phyloP scores from a whole-genome alignment of 2,888 invertebrate species.

The Eupithecia centaureata region DNA sequence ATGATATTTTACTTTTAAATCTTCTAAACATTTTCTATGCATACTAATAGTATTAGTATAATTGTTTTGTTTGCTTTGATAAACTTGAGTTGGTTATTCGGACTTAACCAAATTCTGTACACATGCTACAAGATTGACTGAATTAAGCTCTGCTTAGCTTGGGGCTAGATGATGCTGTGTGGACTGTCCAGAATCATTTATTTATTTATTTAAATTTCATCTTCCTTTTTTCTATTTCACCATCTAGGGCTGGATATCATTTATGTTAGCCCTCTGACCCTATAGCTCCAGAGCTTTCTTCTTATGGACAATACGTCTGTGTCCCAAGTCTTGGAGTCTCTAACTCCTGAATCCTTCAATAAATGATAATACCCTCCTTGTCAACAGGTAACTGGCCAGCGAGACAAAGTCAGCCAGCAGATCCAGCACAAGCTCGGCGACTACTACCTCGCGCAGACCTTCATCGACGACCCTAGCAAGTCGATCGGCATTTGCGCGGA shows the following conservation, averaged over 20 bases:
- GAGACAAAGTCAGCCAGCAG: constrained; percentile 87
- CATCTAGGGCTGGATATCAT: too few relatives aligned
- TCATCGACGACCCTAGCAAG: constrained; percentile 86
- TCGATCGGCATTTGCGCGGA: constrained; percentile 89
- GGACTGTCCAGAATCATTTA: too few relatives aligned
- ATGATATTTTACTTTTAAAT: constrained; percentile 25
- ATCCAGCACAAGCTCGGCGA: constrained; percentile 89
- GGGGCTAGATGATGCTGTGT: too few relatives aligned
- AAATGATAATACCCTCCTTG: neutral
- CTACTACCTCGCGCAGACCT: constrained; percentile 87
- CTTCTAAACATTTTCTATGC: neutral
- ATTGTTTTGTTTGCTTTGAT: neutral
- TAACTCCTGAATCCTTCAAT: too few relatives aligned
- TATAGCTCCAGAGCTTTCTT: too few relatives aligned
- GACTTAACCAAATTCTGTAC: too few relatives aligned
- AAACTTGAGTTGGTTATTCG: neutral
- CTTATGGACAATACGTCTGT: too few relatives aligned
- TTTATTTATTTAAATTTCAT: too few relatives aligned
- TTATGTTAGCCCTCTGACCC: too few relatives aligned
- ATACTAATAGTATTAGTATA: neutral
- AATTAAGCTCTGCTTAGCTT: too few relatives aligned
- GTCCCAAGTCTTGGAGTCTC: too few relatives aligned
- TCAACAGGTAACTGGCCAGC: constrained; percentile 85
- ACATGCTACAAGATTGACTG: neutral
- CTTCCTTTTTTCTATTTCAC: too few relatives aligned